Evolutionary conservation across 2,888 invertebrate genomes (phyloP), one percentile per base, ranked within the genome.

Genomic region (Drosophila flavopinicola): DNA sequence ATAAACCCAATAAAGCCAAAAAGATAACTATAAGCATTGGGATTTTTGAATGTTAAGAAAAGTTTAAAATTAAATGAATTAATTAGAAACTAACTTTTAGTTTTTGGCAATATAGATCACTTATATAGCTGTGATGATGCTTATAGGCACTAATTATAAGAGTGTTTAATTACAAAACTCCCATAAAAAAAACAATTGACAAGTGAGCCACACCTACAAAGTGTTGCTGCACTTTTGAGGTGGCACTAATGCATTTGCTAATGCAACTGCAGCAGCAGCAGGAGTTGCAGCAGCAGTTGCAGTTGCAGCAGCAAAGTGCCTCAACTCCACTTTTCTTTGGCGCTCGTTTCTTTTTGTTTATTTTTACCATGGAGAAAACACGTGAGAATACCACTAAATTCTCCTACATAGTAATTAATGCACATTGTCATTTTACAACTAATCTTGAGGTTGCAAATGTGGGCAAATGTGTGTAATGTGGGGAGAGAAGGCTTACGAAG

Each of bases 301-400:
- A 54, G 47, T 49, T 47, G 48, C 44, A 20, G 35, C 44, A 20
- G 32, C 47, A 27, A 24, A 11, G 4, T 20, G 24, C 23, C 39
- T 47, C 37, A 37, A 30, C 54, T 39, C 38, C 30, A 61, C 41
- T 53, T 75, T 65, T 65, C 66, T 63, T 56, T 60, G 13, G 38
- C 25, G 32, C n/a, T 45, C 35, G 30, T 44, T 57, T 58, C 38
- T 53, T 42, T 53, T 54, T 30, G 3, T 25, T 6, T 30, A 11
- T 32, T 15, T 3, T 13, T 32, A 27, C 30, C 63, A 52, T 32
- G 53, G 63, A 47, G 66, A 77, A 75, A 75, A 53, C 61, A 49
- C 66, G 63, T 47, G 54, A 63, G 73, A 73, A 63, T 73, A 45
- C 61, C 74, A 33, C 64, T 56, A 56, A 75, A 73, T 75, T 75